Base-by-base conservation (phyloP, 2,113 vertebrate species). In the Hoplias malabaricus region DNA sequence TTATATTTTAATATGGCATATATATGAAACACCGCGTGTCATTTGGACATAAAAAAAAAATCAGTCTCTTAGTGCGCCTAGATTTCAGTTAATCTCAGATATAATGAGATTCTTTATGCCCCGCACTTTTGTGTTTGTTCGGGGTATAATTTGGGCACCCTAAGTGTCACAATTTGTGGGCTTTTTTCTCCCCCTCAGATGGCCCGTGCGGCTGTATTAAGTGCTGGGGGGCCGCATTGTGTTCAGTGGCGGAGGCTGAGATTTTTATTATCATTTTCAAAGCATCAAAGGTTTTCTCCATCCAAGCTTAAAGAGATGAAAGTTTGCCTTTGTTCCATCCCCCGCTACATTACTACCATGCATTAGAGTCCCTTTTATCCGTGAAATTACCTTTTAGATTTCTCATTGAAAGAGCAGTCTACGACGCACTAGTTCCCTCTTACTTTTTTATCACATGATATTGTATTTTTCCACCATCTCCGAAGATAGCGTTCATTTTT, bases 321-420 rank as follows among this genome's bases (percentile, higher is more conserved):
- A 93, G 91, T 93, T 93, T 93, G 90, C 90, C 92, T 93, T 93
- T 93, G 93, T 93, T 93, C 93, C 92, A 92, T 91, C 86, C 88
- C 48, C 91, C 91, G 90, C 90, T 92, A 93, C 92, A 93, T 93
- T 92, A 93, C 92, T 89, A 90, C 90, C 91, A 87, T 92, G 93
- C 91, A 93, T 93, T 93, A 93, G 92, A 89, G 88, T 89, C 90
- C 91, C 90, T 93, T 93, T 93, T 93, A 93, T 93, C 92, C 90
- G 90, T 93, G 93, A 93, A 93, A 93, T 93, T 93, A 93, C 93
- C 93, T 93, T 93, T 93, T 92, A 93, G 91, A 91, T 93, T 92
- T 93, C 90, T 92, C 91, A 93, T 92, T 93, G 91, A 93, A 88
- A 84, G 88, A 91, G 89, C 91, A 89, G 89, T 91, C 91, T 91